A percentile compares a stretch with the other conserved stretches of the same genome.
Evolutionary conservation across 2,113 vertebrate species (phyloP).

Genomic region (Hippoglossus stenolepis): DNA sequence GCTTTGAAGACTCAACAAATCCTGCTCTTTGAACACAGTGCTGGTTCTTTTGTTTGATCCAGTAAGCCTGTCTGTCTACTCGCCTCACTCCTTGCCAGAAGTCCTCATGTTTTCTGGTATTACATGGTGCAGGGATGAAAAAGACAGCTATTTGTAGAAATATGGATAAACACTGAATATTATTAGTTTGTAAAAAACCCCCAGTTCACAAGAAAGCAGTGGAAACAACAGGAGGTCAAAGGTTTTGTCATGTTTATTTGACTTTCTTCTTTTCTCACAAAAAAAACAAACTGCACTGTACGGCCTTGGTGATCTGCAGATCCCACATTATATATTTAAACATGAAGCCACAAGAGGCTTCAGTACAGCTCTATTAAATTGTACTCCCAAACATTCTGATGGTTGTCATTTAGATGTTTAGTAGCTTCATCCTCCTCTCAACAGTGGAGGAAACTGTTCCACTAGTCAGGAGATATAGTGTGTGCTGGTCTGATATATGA

Average conservation of each 20-base stretch:
- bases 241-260: conserved; percentile 39
- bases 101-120: conserved; percentile 21
- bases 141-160: background rate
- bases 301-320: conserved; percentile 19
- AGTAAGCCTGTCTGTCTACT: conserved; percentile 23
- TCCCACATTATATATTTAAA: conserved; percentile 16
- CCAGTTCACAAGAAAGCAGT: conserved; percentile 17
- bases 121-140: background rate
- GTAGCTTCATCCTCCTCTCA: background rate
- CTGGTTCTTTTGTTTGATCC: conserved; percentile 66
- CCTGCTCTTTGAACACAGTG: conserved; percentile 61
- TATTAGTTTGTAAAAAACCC: too few species aligned
- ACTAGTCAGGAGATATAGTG: background rate
- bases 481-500: background rate
- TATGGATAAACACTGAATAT: background rate
- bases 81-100: conserved; percentile 18
- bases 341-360: conserved; percentile 1
- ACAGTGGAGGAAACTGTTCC: background rate
- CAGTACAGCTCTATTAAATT: background rate
- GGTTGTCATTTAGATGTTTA: conserved; percentile 6
- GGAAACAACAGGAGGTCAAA: conserved; percentile 22
- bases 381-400: background rate
- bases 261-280: conserved; percentile 34
- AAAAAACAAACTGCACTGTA: conserved; percentile 41
- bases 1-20: conserved; percentile 74